Conservation (phyloP, 2,113 vertebrate genomes). For the Bombycilla garrulus region DNA sequence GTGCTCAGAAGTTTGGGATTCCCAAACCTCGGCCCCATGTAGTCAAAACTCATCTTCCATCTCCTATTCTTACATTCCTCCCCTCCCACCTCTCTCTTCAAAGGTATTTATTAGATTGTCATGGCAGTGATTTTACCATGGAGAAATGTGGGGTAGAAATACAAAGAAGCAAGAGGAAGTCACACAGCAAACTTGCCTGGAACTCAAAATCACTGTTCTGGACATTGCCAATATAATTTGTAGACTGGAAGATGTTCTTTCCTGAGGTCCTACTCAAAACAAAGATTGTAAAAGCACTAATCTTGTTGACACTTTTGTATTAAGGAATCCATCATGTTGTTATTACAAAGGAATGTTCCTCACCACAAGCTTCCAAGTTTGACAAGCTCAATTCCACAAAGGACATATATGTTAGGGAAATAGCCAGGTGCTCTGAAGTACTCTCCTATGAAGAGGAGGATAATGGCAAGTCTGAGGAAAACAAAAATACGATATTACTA, state of each 20-base stretch:
- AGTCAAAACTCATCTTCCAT: background rate
- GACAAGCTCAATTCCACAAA: background rate
- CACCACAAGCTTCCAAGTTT: background rate
- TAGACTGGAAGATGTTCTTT: background rate
- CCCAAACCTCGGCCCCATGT: background rate
- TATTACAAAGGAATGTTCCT: background rate
- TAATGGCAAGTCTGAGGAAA: background rate
- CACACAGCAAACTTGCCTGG: background rate
- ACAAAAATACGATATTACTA: background rate
- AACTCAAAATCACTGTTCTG: background rate
- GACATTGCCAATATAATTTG: background rate
- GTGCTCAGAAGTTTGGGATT: background rate
- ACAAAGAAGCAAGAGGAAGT: background rate
- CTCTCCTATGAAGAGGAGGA: background rate
- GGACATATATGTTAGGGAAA: background rate
- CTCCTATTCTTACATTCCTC: background rate
- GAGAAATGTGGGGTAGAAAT: background rate
- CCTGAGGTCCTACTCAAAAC: background rate
- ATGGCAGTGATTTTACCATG: background rate
- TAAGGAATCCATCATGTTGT: background rate
- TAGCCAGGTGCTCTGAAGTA: background rate
- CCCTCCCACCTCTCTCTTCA: background rate
- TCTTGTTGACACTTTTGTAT: background rate
- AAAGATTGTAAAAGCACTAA: background rate
- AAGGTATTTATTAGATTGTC: background rate